Conservation (phyloP, 2,888 invertebrate genomes). For the Nezara viridula region DNA sequence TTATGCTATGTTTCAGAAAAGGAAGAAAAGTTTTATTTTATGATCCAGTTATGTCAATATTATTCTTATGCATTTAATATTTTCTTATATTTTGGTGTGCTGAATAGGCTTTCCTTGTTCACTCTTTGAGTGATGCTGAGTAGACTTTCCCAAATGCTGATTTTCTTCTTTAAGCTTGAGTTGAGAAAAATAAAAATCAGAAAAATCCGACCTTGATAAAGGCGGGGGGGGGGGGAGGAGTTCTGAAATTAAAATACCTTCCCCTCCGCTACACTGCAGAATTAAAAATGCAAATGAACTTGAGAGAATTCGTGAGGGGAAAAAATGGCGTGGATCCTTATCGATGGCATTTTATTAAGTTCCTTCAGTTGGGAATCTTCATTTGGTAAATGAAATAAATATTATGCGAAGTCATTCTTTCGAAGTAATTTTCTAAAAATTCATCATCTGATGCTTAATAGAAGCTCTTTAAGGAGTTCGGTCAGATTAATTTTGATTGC, state of each 20-base stretch:
- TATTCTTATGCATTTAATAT: too few relatives aligned
- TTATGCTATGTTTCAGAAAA: too few relatives aligned
- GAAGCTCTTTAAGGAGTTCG: too few relatives aligned
- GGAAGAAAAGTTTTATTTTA: too few relatives aligned
- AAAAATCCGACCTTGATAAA: background rate
- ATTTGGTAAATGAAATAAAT: background rate
- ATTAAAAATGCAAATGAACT: slow-evolving; percentile 26
- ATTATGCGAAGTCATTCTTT: background rate
- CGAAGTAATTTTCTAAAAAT: background rate
- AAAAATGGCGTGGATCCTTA: background rate
- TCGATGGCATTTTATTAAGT: background rate
- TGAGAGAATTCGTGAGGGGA: background rate
- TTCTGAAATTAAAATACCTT: background rate
- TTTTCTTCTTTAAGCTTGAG: background rate
- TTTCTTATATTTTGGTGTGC: too few relatives aligned
- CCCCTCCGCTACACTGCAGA: background rate
- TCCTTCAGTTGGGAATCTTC: background rate
- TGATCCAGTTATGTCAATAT: too few relatives aligned
- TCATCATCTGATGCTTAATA: background rate
- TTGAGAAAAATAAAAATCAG: background rate
- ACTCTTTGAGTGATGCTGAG: background rate
- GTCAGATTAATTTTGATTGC: too few relatives aligned
- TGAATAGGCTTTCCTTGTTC: too few relatives aligned
- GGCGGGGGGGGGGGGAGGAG: too few relatives aligned
- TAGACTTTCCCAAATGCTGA: background rate